Base-by-base conservation (phyloP, 2,797 vertebrate genomes). In the Oreochromis grahami region DNA sequence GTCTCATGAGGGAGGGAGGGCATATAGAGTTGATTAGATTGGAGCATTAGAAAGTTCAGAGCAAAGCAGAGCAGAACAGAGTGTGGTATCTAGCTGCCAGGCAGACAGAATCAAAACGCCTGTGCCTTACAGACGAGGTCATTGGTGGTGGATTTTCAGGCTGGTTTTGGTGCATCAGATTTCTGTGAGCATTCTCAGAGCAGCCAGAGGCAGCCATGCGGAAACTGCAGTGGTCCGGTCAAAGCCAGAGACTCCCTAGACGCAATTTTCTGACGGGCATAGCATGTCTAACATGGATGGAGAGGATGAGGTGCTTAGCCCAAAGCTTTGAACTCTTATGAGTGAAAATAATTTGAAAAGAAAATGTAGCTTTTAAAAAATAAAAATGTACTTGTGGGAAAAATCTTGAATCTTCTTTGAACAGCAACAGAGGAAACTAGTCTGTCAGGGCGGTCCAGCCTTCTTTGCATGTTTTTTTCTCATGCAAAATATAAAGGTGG, bases 211-310 rank as follows among this genome's bases (percentile, higher is more conserved):
- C 92, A 93, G 90, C 92, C 93, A 92, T 88, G 94, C 65, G 85
- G 91, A 95, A 95, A 94, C 92, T 91, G 92, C 92, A 91, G 92
- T 79, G 87, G 93, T 92, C 92, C 70, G 81, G 91, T 94, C 93
- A 93, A 91, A 93, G 91, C 89, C 32, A 38, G 82, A 92, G 88
- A 87, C 81, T 93, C 92, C 92, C 90, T 78, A 89, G 91, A 94
- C 17, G 56, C 91, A 88, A 79, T 89, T 89, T 86, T 91, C 91
- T 89, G 90, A 91, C 82, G 84, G 89, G 88, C 85, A 85, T 82
- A 76, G 89, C 93, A 91, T 92, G 92, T 94, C 87, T 89, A 92
- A 93, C 91, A 87, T 50, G 79, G 68, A 89, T 77, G 77, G 41
- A 84, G 81, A 88, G 89, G 82, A 88, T 76, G 88, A 86, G 84